Conservation (phyloP, 2,797 vertebrate genomes). For the Thripadectes ignobilis region DNA sequence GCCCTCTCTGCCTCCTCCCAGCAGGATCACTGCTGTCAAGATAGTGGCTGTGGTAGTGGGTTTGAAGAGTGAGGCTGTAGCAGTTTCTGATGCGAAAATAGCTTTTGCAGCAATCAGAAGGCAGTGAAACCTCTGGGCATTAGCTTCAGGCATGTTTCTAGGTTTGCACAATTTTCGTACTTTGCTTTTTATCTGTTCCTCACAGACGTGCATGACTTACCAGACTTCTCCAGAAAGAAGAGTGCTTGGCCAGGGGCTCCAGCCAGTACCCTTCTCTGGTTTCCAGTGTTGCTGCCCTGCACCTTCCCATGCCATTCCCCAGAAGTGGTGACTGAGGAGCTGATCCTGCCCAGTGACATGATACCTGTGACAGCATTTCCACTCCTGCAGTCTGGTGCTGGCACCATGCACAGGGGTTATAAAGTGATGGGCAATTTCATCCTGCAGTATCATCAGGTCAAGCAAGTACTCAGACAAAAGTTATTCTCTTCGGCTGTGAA, state of each 20-base stretch:
- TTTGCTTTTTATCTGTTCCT: not conserved
- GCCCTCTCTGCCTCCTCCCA: not conserved
- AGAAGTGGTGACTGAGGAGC: rapidly evolving
- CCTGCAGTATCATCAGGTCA: not conserved
- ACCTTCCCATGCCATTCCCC: rapidly evolving
- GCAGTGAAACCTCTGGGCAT: not conserved
- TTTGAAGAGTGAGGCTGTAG: not conserved
- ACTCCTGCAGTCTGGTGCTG: not conserved
- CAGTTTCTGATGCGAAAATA: conserved; percentile 14
- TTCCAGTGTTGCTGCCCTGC: not conserved
- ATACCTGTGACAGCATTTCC: rapidly evolving
- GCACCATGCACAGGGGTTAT: rapidly evolving
- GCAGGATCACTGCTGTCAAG: not conserved
- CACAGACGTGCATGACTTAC: not conserved
- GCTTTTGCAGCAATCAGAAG: conserved; percentile 13
- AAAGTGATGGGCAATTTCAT: rapidly evolving
- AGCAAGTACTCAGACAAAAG: not conserved
- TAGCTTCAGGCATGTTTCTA: not conserved
- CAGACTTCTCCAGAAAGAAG: not conserved
- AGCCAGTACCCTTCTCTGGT: not conserved
- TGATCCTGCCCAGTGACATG: not conserved
- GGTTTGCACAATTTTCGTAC: not conserved
- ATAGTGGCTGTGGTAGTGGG: rapidly evolving
- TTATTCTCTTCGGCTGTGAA: not conserved
- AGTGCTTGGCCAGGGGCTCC: not conserved